Evolutionary conservation across 2,888 invertebrate species (phyloP), one percentile per base, ranked within the genome.

Genomic region (Tenthredo distinguenda): DNA sequence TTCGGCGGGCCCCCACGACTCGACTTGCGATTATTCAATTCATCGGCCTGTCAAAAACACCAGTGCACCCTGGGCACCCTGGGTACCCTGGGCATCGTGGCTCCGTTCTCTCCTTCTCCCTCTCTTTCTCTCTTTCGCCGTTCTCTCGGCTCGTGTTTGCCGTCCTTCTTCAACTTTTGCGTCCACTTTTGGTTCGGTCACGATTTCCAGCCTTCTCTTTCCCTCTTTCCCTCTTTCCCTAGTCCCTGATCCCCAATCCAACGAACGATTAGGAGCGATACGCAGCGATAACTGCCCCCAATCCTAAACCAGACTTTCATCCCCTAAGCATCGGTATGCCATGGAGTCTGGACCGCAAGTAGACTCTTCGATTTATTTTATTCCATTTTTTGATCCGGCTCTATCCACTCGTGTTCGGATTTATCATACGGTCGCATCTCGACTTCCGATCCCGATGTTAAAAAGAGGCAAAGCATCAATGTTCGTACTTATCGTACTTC

Each of bases 21-120:
- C 93, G 93, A 93, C 93, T 93, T 93, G 93, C 93, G 93, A 93
- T 93, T 93, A 93, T 93, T 93, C 93, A 93, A 93, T 93, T 93
- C 93, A 93, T 93, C 93, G 93, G 93, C 93, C 93, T 93, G 93
- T 93, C 93, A 93, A 93, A 93, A 93, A 93, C 93, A 93, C 93
- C 93, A 93, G 93, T 91, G 93, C 92, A 91, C 92, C 91, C 91
- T 91, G 91, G 91, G 90, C 91, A 91, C 90, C 91, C 92, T 90
- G 91, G 90, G 93, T 92, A 91, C 92, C 91, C 91, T 91, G 91
- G 90, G 90, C 90, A 91, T 89, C 90, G 91, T 89, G 89, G 85
- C 89, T 86, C 68, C 65, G 6, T 31, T 50, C 77, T 79, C 85
- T 76, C 74, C 5, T 15, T 50, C 76, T 77, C 84, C 37, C 58